Evolutionary conservation across 2,797 vertebrate species (phyloP).

Genomic region (Phrynocephalus guinanensis): DNA sequence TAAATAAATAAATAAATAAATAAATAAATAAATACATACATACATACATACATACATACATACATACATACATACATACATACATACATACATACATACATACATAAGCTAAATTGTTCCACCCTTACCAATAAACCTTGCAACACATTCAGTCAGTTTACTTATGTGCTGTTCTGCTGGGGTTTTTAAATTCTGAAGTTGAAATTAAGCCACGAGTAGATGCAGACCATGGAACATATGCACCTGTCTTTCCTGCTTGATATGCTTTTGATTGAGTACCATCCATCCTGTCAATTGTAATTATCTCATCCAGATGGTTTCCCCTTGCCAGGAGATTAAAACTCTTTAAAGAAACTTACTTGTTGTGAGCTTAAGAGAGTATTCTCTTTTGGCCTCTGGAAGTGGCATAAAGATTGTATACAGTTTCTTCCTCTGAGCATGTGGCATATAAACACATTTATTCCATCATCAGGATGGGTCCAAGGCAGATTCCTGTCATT

Average conservation of each 20-base stretch:
- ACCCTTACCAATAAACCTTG: background rate
- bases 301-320: background rate
- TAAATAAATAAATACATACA: too few relatives aligned
- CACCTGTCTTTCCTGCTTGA: constrained; percentile 15
- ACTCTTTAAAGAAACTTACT: background rate
- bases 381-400: constrained; percentile 3
- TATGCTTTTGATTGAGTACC: constrained; percentile 29
- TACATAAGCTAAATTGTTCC: background rate
- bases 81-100: too few relatives aligned
- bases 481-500: background rate
- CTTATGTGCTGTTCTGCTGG: background rate
- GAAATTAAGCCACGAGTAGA: background rate
- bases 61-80: too few relatives aligned
- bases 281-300: background rate
- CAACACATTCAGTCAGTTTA: background rate
- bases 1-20: too few relatives aligned
- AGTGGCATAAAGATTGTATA: background rate
- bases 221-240: constrained; percentile 25
- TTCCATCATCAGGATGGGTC: background rate
- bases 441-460: background rate
- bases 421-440: too few relatives aligned
- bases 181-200: background rate
- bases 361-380: background rate
- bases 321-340: constrained; percentile 3
- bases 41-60: too few relatives aligned